Percentiles rank a stretch among this genome's conserved stretches.
Conservation (phyloP, 2,797 vertebrate species). For the Buphagus erythrorhynchus region DNA sequence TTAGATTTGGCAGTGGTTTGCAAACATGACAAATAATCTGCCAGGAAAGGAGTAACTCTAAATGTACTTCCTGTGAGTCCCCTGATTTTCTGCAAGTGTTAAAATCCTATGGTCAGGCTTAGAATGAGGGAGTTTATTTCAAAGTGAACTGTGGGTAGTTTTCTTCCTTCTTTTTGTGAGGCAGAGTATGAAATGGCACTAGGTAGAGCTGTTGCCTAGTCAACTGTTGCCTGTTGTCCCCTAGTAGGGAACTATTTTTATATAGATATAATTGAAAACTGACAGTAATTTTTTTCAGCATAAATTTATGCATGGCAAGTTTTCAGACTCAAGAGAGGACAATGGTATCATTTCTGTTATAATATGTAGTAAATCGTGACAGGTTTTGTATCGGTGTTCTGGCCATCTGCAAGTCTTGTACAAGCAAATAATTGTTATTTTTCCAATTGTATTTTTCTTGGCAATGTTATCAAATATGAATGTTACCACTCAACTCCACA, state of each 20-base stretch:
- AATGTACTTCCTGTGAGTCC: neutral
- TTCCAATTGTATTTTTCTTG: neutral
- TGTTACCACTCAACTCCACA: neutral
- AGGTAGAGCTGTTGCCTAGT: neutral
- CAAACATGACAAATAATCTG: neutral
- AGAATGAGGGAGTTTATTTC: neutral
- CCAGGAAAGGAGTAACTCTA: conserved; percentile 10
- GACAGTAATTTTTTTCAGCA: neutral
- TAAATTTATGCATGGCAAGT: neutral
- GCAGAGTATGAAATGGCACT: neutral
- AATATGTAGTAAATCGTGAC: neutral
- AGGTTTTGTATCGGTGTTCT: neutral
- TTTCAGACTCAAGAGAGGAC: neutral
- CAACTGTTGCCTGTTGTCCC: neutral
- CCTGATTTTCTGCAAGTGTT: neutral
- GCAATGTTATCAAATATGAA: neutral
- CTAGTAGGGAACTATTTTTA: neutral
- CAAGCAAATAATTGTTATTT: neutral
- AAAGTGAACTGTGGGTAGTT: neutral
- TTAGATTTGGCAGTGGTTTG: conserved; percentile 44
- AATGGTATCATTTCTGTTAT: neutral
- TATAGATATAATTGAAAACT: neutral
- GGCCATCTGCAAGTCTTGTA: neutral
- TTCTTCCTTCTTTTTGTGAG: neutral
- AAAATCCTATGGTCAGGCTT: neutral